Base-by-base conservation (phyloP, 1,140 invertebrate genomes). In the Lutraria rhynchaena region DNA sequence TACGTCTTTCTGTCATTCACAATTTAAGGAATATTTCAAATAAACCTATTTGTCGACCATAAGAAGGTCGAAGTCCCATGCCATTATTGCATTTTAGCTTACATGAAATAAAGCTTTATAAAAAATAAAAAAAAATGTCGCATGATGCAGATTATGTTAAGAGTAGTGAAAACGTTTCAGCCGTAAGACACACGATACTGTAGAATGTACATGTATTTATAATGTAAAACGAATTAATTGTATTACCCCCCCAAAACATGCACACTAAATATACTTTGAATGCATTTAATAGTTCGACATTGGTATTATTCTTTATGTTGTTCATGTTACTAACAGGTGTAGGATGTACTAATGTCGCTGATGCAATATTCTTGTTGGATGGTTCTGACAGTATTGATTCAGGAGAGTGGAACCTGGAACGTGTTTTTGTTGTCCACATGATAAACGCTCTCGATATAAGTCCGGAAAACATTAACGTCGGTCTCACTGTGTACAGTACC, bases 401-500 rank as follows among this genome's bases (percentile, higher is more conserved):
- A 35, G 33, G 67, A 13, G 88, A 90, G 51, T 90, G 89, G 89
- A 69, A 76, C 41, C 84, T 85, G 69, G 84, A 86, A 33, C 83
- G 86, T 55, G 76, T 83, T 35, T 89, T 90, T 73, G 87, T 89
- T n/a, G 71, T 82, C 53, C 81, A 82, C 19, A 82, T 90, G n/a
- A 84, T 90, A n/a, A 76, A 84, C 49, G 77, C 83, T 15, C 84
- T 90, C 61, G 85, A 87, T 46, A 75, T 90, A 24, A 83, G 85
- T 35, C 74, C 51, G 0, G 67, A 85, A 53, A 86, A 86, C 11
- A 86, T 90, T 31, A 86, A 90, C 57, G 84, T 88, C 13, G 88
- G 88, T 2, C 70, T 89, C 31, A 81, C 89, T 15, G 87, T 90
- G 1, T 90, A 89, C 77, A 89, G 88, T 49, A 87, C 87, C n/a